Evolutionary conservation across 2,113 vertebrate species (phyloP).

Genomic region (Sula dactylatra): DNA sequence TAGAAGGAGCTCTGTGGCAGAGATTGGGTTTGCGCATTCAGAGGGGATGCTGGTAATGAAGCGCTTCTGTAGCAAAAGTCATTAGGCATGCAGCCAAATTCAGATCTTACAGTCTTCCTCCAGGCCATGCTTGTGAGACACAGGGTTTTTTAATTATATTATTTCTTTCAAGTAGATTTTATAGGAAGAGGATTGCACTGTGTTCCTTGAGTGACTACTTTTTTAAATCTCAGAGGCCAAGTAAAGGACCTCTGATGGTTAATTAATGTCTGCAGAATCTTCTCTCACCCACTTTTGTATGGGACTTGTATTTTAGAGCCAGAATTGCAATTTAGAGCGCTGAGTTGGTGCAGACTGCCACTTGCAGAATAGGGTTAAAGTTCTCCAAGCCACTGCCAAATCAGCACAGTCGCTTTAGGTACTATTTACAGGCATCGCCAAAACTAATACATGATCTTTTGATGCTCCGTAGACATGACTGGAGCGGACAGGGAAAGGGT

Average conservation of each 20-base stretch:
- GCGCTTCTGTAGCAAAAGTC: neutral
- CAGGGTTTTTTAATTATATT: conserved; percentile 75
- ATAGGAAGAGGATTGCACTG: neutral
- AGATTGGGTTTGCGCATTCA: neutral
- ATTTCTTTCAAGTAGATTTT: conserved; percentile 75
- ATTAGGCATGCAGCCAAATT: conserved; percentile 77
- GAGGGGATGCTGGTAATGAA: neutral
- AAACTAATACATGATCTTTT: rapidly evolving
- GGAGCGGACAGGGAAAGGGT: neutral
- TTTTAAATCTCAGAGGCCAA: neutral
- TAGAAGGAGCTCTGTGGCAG: neutral
- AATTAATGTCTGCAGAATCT: neutral
- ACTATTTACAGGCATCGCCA: neutral
- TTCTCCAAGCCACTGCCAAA: neutral
- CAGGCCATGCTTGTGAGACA: conserved; percentile 70
- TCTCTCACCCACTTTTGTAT: neutral
- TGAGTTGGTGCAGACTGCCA: neutral
- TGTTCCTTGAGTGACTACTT: neutral
- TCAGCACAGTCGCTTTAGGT: neutral
- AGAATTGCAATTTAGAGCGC: neutral
- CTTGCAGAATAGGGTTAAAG: neutral
- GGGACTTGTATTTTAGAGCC: neutral
- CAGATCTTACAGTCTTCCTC: conserved; percentile 75
- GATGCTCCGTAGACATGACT: neutral
- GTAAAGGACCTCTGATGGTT: neutral